Percentiles rank a stretch among this genome's conserved stretches.
Conservation (phyloP, 2,797 vertebrate species). For the Falco naumanni region DNA sequence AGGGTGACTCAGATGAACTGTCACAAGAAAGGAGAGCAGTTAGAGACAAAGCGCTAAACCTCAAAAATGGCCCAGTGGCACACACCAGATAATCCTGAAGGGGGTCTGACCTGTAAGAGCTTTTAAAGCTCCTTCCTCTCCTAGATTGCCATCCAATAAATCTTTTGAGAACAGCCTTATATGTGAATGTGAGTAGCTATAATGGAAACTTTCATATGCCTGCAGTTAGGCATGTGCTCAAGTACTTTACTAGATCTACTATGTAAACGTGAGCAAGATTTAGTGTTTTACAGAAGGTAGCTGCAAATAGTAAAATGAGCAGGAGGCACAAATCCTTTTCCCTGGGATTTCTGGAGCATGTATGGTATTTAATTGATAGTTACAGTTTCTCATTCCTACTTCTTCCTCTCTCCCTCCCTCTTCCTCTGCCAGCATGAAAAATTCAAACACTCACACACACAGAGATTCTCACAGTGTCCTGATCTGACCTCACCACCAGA, state of each 20-base stretch:
- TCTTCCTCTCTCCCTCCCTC: not conserved
- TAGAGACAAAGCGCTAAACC: not conserved
- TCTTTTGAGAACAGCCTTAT: not conserved
- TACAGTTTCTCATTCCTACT: not conserved
- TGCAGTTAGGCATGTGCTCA: not conserved
- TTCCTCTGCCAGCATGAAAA: conserved; percentile 45
- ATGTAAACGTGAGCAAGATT: not conserved
- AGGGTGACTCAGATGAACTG: not conserved
- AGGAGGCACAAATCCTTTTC: not conserved
- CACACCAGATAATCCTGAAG: not conserved
- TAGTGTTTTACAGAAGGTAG: not conserved
- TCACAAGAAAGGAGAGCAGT: not conserved
- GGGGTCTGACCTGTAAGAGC: not conserved
- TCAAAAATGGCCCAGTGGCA: not conserved
- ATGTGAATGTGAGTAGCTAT: not conserved
- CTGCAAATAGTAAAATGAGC: not conserved
- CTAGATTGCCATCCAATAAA: not conserved
- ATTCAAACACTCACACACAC: not conserved
- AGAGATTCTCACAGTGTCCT: conserved; percentile 8
- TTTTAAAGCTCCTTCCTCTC: not conserved
- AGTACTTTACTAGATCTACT: not conserved
- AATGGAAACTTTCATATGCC: not conserved
- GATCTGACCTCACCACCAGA: conserved; percentile 1
- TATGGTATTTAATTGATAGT: not conserved
- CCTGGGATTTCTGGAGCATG: not conserved